Conservation (phyloP, 2,888 invertebrate genomes). For the Aradus depressus region DNA sequence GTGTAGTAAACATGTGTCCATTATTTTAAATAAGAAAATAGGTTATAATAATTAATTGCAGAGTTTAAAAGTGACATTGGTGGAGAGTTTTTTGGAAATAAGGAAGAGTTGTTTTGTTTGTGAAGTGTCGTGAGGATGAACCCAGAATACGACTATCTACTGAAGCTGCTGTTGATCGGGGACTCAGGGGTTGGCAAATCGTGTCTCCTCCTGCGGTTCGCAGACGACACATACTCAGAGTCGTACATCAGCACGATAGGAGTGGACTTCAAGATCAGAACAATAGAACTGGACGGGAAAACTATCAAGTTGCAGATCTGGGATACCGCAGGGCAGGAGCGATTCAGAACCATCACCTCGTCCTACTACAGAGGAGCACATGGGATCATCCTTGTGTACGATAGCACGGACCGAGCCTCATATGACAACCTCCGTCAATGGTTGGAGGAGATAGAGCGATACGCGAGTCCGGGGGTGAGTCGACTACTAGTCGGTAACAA, state of each 20-base stretch:
- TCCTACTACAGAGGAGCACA: constrained; percentile 25
- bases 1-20: too few species aligned
- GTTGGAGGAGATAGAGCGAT: constrained; percentile 24
- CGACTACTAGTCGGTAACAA: constrained; percentile 24
- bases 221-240: constrained; percentile 21
- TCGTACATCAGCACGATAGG: constrained; percentile 25
- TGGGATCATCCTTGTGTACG: constrained; percentile 24
- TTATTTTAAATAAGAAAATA: too few species aligned
- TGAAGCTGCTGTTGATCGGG: constrained; percentile 22
- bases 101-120: too few species aligned
- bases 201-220: constrained; percentile 24
- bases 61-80: too few species aligned
- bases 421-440: constrained; percentile 21
- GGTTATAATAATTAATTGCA: too few species aligned
- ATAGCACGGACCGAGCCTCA: constrained; percentile 20
- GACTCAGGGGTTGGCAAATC: constrained; percentile 26
- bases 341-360: constrained; percentile 24
- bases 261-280: constrained; percentile 25
- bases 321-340: constrained; percentile 25
- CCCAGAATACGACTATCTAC: constrained; percentile 19
- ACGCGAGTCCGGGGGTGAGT: constrained; percentile 19
- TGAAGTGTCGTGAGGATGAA: constrained; percentile 6
- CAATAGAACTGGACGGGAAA: constrained; percentile 20
- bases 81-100: too few species aligned
- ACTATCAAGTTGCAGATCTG: constrained; percentile 25